Percentiles rank a stretch among this genome's conserved stretches.
Evolutionary conservation across 1,140 invertebrate species (phyloP).

Genomic region (Drosophila chauvacae): DNA sequence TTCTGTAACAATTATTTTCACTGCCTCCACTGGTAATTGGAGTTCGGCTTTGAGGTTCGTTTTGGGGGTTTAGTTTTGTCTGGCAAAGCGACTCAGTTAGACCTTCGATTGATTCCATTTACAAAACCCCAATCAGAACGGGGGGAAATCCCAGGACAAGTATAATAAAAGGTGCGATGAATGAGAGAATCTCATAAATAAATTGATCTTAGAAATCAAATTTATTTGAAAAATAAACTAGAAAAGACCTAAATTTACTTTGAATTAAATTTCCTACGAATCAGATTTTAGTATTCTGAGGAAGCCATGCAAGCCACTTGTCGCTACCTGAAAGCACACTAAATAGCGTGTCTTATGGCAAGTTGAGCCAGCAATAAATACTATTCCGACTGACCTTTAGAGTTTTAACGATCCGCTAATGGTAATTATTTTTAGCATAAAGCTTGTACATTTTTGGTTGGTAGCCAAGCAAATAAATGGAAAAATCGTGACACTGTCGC

Average conservation of each 20-base stretch:
- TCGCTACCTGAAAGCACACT: neutral
- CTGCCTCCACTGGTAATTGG: neutral
- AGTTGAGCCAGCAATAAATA: conserved; percentile 9
- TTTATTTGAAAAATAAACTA: neutral
- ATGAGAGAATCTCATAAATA: neutral
- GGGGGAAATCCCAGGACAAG: too few species aligned
- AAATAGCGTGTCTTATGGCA: conserved; percentile 14
- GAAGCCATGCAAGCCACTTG: neutral
- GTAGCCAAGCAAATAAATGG: conserved; percentile 1
- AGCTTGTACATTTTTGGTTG: neutral
- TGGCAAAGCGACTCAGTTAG: neutral
- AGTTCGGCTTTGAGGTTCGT: conserved; percentile 4
- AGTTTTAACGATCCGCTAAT: conserved; percentile 12
- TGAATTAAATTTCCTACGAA: neutral
- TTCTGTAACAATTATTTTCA: conserved; percentile 34
- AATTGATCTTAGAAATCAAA: neutral
- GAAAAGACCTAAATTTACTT: neutral
- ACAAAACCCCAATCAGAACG: neutral
- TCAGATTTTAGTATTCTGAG: neutral
- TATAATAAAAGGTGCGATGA: neutral
- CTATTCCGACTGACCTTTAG: conserved; percentile 29
- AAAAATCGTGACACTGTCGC: conserved; percentile 13
- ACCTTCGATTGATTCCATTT: neutral
- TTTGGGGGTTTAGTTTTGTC: conserved; percentile 6
- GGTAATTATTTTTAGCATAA: neutral